Evolutionary conservation across 2,113 vertebrate genomes (phyloP).

Genomic region (Peromyscus leucopus): DNA sequence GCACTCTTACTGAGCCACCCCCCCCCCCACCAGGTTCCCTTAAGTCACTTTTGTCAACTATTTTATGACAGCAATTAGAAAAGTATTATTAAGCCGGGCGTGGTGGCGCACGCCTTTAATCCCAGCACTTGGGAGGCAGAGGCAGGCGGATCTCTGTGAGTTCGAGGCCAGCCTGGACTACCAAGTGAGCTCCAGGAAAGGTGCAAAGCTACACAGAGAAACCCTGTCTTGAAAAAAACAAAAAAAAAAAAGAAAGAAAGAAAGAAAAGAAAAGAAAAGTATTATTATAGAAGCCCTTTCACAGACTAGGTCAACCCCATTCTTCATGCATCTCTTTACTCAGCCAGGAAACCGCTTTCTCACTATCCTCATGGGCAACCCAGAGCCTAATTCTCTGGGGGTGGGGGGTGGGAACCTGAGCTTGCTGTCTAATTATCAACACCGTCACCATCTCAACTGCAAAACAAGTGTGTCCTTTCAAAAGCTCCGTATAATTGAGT

Average conservation of each 20-base stretch:
- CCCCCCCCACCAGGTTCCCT: no score
- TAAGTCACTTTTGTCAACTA: not conserved
- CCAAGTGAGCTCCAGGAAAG: no score
- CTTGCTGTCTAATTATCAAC: not conserved
- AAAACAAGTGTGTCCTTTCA: not conserved
- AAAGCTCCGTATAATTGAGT: not conserved
- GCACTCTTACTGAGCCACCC: not conserved
- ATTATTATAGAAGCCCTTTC: not conserved
- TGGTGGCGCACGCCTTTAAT: no score
- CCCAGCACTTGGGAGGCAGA: no score
- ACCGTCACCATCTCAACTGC: not conserved
- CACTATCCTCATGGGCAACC: not conserved
- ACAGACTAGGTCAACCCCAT: not conserved
- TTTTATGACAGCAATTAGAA: not conserved
- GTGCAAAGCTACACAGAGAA: no score
- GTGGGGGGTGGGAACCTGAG: not conserved
- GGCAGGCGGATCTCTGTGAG: no score
- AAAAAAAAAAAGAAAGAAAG: no score
- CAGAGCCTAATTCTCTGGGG: not conserved
- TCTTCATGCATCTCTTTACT: fast-evolving
- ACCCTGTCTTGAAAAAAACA: no score
- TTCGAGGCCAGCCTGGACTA: no score
- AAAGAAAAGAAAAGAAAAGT: no score
- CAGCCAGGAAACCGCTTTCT: not conserved
- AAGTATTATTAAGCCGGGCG: not conserved